phyloP scores from a whole-genome alignment of 2,888 invertebrate species.

The Trachelus troglodyta region DNA sequence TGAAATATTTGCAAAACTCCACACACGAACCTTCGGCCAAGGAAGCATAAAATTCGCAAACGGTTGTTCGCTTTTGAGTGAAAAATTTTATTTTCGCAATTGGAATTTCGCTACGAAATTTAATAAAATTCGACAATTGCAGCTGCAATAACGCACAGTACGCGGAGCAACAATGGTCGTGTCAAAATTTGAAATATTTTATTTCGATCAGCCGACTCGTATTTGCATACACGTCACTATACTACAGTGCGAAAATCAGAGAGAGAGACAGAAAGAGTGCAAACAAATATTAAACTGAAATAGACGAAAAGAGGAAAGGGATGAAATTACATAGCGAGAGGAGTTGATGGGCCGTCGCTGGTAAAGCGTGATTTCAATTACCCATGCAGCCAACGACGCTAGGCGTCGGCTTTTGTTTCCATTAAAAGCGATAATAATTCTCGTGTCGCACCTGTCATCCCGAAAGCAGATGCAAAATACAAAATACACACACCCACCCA shows the following conservation, averaged over 20 bases:
- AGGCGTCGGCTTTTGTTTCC: conserved; percentile 10
- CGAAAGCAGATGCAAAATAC: background rate
- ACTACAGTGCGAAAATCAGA: background rate
- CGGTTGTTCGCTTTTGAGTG: background rate
- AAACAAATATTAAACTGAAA: background rate
- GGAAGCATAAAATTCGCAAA: background rate
- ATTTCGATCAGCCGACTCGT: background rate
- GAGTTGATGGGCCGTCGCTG: conserved; percentile 24
- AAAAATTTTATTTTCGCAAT: background rate
- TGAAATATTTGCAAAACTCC: background rate
- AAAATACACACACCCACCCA: background rate
- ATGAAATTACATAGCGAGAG: background rate
- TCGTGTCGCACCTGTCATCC: background rate
- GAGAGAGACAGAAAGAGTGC: background rate
- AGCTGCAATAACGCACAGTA: background rate
- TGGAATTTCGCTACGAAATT: background rate
- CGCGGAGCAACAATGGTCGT: background rate
- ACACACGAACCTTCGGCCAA: background rate
- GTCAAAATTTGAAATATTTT: background rate
- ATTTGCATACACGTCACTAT: background rate
- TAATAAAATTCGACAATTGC: background rate
- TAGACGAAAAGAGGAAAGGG: background rate
- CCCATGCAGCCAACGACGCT: conserved; percentile 13
- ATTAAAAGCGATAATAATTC: conserved; percentile 23
- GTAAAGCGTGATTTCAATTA: conserved; percentile 35